Evolutionary conservation across 1,140 invertebrate species (phyloP).

Genomic region (Zaprionus inermis): DNA sequence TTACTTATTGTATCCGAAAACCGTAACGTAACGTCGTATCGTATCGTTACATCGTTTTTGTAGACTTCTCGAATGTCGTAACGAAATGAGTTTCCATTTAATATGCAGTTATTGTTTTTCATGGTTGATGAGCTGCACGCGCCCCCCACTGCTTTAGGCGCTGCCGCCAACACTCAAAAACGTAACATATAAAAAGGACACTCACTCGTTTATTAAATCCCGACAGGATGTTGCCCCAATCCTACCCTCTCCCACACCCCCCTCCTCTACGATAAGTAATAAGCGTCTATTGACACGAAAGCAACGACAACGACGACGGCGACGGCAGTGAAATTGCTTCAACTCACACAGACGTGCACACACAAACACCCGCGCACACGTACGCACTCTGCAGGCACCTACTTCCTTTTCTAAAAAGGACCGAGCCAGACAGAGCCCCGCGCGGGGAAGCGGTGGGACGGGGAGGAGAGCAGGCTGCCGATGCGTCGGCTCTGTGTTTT

Average conservation of each 20-base stretch:
- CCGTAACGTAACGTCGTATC: too few species aligned
- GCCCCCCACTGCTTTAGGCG: not conserved
- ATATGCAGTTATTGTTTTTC: constrained; percentile 4
- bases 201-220: constrained; percentile 72
- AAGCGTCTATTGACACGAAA: constrained; percentile 74
- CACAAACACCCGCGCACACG: constrained; percentile 13
- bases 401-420: constrained; percentile 69
- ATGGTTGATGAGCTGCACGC: not conserved
- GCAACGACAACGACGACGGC: not conserved
- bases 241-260: not conserved
- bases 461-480: not conserved
- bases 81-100: not conserved
- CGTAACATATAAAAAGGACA: constrained; percentile 50
- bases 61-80: not conserved
- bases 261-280: constrained; percentile 32
- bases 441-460: constrained; percentile 18
- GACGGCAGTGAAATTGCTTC: constrained; percentile 15
- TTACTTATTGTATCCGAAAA: not conserved
- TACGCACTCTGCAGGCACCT: constrained; percentile 58
- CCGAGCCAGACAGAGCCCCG: constrained; percentile 59
- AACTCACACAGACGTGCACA: constrained; percentile 14
- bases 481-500: constrained; percentile 27
- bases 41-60: not conserved
- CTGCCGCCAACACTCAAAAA: not conserved
- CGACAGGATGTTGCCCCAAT: constrained; percentile 62